These are phyloP conservation scores for Bombus pascuorum DNA, from an alignment of 1,140 invertebrate genomes.

Conservation along the genomic window DNA sequence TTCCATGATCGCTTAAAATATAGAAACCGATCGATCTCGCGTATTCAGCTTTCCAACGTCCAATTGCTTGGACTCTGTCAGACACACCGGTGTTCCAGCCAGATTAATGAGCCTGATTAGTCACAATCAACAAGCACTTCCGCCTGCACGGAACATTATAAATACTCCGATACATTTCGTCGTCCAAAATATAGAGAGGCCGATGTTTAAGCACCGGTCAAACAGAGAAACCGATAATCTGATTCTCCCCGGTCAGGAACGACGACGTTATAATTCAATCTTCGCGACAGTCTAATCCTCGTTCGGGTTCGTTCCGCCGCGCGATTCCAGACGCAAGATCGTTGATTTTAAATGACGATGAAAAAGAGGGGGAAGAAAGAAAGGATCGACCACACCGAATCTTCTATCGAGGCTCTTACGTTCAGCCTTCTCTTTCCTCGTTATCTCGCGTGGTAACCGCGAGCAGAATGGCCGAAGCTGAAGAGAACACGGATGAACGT, in stretches of 20 bases:
- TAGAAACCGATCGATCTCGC: constrained; percentile 23
- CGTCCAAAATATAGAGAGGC: not conserved
- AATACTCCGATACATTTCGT: not conserved
- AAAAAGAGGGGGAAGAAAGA: not conserved
- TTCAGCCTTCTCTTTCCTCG: not conserved
- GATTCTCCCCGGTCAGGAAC: constrained; percentile 15
- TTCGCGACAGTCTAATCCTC: constrained; percentile 44
- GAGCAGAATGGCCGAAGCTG: not conserved
- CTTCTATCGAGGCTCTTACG: not conserved
- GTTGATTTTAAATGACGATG: not conserved
- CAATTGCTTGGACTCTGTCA: constrained; percentile 30
- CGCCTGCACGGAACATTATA: not conserved
- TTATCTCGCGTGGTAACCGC: not conserved
- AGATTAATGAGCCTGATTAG: constrained; percentile 44
- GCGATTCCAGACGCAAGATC: constrained; percentile 15
- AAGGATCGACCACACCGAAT: constrained; percentile 45
- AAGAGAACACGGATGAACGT: constrained; percentile 40
- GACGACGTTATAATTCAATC: constrained; percentile 41
- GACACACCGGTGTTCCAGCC: not conserved
- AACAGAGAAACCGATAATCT: constrained; percentile 30
- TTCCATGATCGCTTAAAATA: constrained; percentile 9
- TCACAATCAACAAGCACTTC: constrained; percentile 48
- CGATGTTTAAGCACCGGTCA: not conserved
- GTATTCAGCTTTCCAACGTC: not conserved
- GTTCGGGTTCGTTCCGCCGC: not conserved